Base-by-base conservation (phyloP, 2,113 vertebrate genomes). In the Pangasianodon hypophthalmus region DNA sequence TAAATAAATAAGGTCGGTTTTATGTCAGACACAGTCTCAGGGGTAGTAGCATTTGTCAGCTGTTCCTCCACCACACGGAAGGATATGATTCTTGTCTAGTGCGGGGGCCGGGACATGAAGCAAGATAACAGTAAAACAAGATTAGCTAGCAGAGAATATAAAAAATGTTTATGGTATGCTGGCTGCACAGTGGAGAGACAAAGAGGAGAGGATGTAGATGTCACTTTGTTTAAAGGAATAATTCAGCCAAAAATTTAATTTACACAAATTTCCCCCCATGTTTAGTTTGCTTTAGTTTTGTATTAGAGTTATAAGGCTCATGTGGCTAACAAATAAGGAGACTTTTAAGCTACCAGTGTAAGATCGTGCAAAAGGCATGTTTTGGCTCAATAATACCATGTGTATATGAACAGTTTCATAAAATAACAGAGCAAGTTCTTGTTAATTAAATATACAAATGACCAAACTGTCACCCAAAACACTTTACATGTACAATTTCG, bases 1-100 rank as follows among this genome's bases (percentile, higher is more conserved):
- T 94, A 90, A 94, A 94, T 93, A 92, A 94, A 94, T 93, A 92
- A 91, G 88, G 89, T 89, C 81, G 84, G 91, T 94, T 92, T 85
- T 81, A 93, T 92, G 92, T 91, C 92, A 92, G 92, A 88, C 93
- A 93, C 87, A 82, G 87, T 93, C 93, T 92, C 82, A 54, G 71
- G 88, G 88, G 84, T 86, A 86, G 41, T 24, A 56, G 84, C 84
- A 80, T 90, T 86, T 86, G 75, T 87, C 89, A 90, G 89, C 89
- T 90, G 89, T 86, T 90, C 84, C 52, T 41, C 9, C 16, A 87
- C 89, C 64, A 67, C 62, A 86, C 71, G 75, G 48, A 71, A 89
- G 84, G 80, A 69, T 89, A 86, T 80, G 84, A 89, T 86, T 86
- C 88, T 54, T 80, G 64, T 85, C 54, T 50, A 64, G 41, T 16